Evolutionary conservation across 2,113 vertebrate genomes (phyloP).

Genomic region (Pomatorhinus ruficollis): DNA sequence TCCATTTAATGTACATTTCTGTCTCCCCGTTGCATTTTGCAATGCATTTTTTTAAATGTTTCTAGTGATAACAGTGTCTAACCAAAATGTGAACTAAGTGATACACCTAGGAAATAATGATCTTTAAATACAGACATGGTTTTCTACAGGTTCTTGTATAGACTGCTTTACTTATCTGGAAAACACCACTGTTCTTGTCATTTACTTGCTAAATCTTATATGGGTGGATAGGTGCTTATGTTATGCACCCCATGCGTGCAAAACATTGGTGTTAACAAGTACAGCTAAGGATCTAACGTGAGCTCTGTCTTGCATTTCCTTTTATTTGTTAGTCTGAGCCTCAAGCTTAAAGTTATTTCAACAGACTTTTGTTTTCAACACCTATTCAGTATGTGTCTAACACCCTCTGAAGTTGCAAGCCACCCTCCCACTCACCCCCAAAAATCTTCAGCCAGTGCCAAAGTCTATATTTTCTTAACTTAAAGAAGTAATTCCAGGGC

Average conservation of each 20-base stretch:
- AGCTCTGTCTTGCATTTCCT: constrained; percentile 28
- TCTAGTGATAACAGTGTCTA: not conserved
- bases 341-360: constrained; percentile 17
- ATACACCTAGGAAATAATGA: not conserved
- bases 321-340: constrained; percentile 3
- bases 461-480: constrained; percentile 48
- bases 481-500: constrained; percentile 46
- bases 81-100: not conserved
- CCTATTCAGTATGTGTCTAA: constrained; percentile 28
- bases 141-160: not conserved
- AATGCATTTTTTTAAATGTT: not conserved
- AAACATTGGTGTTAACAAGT: not conserved
- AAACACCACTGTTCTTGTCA: not conserved
- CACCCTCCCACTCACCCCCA: constrained; percentile 23
- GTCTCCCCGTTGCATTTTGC: not conserved
- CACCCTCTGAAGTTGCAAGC: constrained; percentile 42
- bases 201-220: not conserved
- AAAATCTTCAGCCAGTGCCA: constrained; percentile 42
- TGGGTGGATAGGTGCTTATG: not conserved
- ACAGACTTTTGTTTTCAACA: constrained; percentile 55
- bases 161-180: not conserved
- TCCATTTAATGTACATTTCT: not conserved
- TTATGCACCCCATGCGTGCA: not conserved
- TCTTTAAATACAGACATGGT: not conserved
- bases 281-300: not conserved